A percentile compares a stretch with the other conserved stretches of the same genome.
Evolutionary conservation across 2,888 invertebrate genomes (phyloP).

Genomic region (Xestia xanthographa): DNA sequence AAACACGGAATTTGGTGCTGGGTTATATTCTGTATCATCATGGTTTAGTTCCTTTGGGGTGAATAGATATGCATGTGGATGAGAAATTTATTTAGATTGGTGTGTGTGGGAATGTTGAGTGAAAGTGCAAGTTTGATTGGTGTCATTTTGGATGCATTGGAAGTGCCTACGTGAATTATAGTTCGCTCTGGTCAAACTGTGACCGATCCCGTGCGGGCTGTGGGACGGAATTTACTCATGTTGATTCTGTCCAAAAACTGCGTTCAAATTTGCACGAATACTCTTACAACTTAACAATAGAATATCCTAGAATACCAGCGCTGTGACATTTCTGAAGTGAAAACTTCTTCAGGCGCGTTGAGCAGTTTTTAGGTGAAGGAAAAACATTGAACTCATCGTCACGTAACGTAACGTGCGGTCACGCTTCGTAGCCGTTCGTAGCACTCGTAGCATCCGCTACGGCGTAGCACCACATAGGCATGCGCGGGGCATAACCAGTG

Average conservation of each 20-base stretch:
- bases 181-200: background rate
- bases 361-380: too few species aligned
- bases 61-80: constrained; percentile 14
- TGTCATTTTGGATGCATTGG: constrained; percentile 7
- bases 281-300: too few species aligned
- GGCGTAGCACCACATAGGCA: too few species aligned
- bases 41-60: constrained; percentile 1
- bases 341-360: too few species aligned
- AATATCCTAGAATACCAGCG: too few species aligned
- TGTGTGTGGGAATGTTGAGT: background rate
- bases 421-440: too few species aligned
- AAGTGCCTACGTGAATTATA: background rate
- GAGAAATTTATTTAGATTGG: constrained; percentile 14
- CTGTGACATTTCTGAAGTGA: too few species aligned
- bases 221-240: background rate
- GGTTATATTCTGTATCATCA: constrained; percentile 17
- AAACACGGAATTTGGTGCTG: constrained; percentile 19
- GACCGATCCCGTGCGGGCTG: background rate
- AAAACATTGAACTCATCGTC: too few species aligned
- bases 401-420: too few species aligned
- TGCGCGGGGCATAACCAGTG: too few species aligned
- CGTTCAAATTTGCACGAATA: background rate
- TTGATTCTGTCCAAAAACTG: background rate
- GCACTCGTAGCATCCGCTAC: too few species aligned
- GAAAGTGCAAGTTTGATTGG: background rate